These are phyloP conservation scores for Congeria kusceri DNA, from an alignment of 2,888 invertebrate species.

Conservation along the genomic window DNA sequence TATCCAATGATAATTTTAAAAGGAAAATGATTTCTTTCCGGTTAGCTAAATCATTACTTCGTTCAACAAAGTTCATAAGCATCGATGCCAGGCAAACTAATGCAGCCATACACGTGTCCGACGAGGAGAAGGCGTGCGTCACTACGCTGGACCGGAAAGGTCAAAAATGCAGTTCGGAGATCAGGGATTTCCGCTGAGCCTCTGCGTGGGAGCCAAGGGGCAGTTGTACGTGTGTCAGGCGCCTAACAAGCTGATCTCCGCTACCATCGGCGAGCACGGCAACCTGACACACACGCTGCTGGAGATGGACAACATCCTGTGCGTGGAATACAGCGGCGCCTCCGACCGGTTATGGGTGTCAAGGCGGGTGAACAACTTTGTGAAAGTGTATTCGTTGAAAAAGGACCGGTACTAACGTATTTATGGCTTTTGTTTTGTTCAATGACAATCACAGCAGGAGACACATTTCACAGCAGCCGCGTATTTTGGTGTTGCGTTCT, in stretches of 20 bases:
- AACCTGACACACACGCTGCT: slow-evolving; percentile 25
- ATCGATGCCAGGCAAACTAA: background rate
- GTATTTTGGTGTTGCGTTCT: no score
- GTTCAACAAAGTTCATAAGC: slow-evolving; percentile 15
- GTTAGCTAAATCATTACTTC: slow-evolving; percentile 16
- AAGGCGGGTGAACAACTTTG: slow-evolving; percentile 25
- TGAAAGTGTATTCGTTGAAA: slow-evolving; percentile 16
- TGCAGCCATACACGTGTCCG: slow-evolving; percentile 27
- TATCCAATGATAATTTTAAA: background rate
- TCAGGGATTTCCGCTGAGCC: slow-evolving; percentile 12
- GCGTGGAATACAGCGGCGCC: slow-evolving; percentile 14
- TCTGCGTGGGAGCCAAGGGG: slow-evolving; percentile 2
- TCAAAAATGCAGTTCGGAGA: slow-evolving; percentile 19
- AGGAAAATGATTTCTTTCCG: slow-evolving; percentile 15
- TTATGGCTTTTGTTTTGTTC: background rate
- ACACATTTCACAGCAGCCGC: no score
- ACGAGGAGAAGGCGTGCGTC: slow-evolving; percentile 23
- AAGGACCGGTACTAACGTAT: background rate
- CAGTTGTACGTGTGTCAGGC: slow-evolving; percentile 38
- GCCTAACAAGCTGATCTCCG: slow-evolving; percentile 28
- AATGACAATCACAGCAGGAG: background rate
- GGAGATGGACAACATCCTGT: slow-evolving; percentile 27
- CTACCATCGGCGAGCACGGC: slow-evolving; percentile 33
- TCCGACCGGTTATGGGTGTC: slow-evolving; percentile 17
- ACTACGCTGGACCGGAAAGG: slow-evolving; percentile 23